Evolutionary conservation across 2,797 vertebrate genomes (phyloP).

Genomic region (Lepidocolaptes lacrymiger): DNA sequence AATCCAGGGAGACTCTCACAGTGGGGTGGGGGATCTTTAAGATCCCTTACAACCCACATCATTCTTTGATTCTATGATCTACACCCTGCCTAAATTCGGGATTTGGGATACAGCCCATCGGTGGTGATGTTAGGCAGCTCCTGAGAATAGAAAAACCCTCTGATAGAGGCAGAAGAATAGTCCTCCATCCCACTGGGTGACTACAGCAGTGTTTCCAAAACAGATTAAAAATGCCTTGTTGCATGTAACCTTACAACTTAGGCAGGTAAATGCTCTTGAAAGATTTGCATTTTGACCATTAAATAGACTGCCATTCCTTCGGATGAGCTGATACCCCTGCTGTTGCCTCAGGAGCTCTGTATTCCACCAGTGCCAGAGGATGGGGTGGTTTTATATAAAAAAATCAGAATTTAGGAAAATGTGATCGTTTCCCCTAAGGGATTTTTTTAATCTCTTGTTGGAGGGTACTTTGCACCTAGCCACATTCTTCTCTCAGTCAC

Average conservation of each 20-base stretch:
- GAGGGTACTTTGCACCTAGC: not conserved
- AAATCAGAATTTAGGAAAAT: not conserved
- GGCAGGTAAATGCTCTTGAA: not conserved
- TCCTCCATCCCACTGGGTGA: not conserved
- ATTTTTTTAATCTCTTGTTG: not conserved
- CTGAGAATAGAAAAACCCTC: not conserved
- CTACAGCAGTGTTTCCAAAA: not conserved
- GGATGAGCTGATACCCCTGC: accelerated
- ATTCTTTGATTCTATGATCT: not conserved
- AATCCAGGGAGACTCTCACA: too few relatives aligned
- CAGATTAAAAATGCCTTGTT: not conserved
- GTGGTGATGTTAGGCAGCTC: not conserved
- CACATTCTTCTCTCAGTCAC: not conserved
- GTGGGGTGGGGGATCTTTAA: not conserved
- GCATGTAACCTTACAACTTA: not conserved
- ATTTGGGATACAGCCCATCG: not conserved
- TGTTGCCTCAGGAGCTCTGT: not conserved
- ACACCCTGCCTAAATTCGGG: not conserved
- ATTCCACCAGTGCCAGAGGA: not conserved
- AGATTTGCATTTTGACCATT: not conserved
- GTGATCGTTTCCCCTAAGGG: not conserved
- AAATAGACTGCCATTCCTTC: accelerated
- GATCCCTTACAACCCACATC: not conserved
- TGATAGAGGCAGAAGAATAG: not conserved
- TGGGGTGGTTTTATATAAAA: not conserved